Percentiles rank a stretch among this genome's conserved stretches.
Evolutionary conservation across 2,888 invertebrate species (phyloP).

Genomic region (Kuschelorhynchus macadamiae): DNA sequence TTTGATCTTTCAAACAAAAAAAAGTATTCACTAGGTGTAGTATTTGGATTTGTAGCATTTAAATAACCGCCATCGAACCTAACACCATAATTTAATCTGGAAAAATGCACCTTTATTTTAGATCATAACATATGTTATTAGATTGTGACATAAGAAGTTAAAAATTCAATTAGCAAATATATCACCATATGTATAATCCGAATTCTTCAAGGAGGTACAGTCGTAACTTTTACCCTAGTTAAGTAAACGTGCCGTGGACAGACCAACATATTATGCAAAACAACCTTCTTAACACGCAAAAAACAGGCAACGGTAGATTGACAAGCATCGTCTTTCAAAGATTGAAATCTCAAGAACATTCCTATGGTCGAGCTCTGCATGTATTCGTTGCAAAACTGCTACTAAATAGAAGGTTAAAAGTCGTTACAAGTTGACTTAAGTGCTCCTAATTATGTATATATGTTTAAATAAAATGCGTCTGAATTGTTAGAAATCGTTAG

Average conservation of each 20-base stretch:
- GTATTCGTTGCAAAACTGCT: slow-evolving; percentile 45
- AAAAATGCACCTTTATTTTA: no score
- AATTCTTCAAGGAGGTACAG: no score
- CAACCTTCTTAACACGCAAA: slow-evolving; percentile 26
- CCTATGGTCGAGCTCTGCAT: slow-evolving; percentile 39
- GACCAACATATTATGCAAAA: slow-evolving; percentile 36
- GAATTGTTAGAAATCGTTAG: slow-evolving; percentile 1
- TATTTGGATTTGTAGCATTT: no score
- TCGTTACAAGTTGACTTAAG: slow-evolving; percentile 46
- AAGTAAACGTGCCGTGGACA: slow-evolving; percentile 4
- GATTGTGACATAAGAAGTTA: no score
- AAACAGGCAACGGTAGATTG: slow-evolving; percentile 43
- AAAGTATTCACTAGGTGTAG: no score
- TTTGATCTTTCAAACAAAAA: no score
- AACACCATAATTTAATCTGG: no score
- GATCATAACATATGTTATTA: no score
- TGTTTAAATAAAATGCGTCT: slow-evolving; percentile 33
- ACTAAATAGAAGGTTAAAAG: slow-evolving; percentile 45
- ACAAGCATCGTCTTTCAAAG: slow-evolving; percentile 46
- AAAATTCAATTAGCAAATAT: no score
- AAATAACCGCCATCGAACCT: no score
- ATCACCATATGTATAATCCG: no score
- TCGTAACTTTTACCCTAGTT: slow-evolving; percentile 22
- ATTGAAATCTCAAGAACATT: slow-evolving; percentile 46
- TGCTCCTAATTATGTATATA: slow-evolving; percentile 44